phyloP scores from a whole-genome alignment of 1,140 invertebrate species.

The Campodea augens region DNA sequence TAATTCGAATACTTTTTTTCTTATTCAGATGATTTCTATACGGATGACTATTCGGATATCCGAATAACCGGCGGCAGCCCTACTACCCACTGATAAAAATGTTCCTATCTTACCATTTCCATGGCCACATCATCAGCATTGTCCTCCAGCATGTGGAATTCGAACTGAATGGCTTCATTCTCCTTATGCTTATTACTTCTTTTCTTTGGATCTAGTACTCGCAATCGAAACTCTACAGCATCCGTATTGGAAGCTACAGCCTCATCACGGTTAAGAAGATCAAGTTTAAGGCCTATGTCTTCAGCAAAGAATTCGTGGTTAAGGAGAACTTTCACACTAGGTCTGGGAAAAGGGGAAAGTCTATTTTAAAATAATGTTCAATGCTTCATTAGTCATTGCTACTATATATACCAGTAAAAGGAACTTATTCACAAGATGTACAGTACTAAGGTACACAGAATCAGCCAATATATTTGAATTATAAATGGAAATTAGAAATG shows the following conservation, averaged over 20 bases:
- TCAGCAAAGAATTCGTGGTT: conserved; percentile 96
- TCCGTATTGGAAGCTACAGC: conserved; percentile 31
- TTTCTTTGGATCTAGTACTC: conserved; percentile 94
- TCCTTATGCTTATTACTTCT: conserved; percentile 88
- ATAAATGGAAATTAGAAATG: too few relatives aligned
- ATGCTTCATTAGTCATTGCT: too few relatives aligned
- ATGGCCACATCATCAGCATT: conserved; percentile 86
- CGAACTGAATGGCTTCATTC: conserved; percentile 98
- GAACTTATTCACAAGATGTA: too few relatives aligned
- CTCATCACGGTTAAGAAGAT: conserved; percentile 61
- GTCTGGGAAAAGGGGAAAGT: conserved; percentile 30
- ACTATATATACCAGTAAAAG: too few relatives aligned
- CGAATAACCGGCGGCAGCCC: too few relatives aligned
- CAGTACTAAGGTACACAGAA: too few relatives aligned
- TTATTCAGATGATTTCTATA: too few relatives aligned
- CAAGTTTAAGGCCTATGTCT: conserved; percentile 82
- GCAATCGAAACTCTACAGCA: conserved; percentile 71
- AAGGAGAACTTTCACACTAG: conserved; percentile 82
- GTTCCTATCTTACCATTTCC: conserved; percentile 79
- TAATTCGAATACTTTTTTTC: too few relatives aligned
- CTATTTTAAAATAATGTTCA: too few relatives aligned
- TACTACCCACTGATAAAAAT: too few relatives aligned
- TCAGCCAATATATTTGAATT: too few relatives aligned
- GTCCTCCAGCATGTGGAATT: conserved; percentile 84
- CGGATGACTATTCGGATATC: too few relatives aligned